Conservation (phyloP, 2,888 invertebrate species). For the Drosophila longiperda region DNA sequence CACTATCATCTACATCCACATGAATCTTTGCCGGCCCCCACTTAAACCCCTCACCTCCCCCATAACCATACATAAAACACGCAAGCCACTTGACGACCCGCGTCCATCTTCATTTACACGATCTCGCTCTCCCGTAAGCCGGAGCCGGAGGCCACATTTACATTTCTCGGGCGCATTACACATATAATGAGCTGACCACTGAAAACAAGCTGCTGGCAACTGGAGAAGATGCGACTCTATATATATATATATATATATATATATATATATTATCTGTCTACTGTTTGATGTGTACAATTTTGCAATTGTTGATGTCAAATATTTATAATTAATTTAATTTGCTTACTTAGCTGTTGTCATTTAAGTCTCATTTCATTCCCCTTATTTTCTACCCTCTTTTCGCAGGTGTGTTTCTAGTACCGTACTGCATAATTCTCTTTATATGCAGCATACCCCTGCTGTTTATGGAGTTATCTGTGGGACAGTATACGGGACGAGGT, state of each 20-base stretch:
- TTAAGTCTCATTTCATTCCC: constrained; percentile 21
- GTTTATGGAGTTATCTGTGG: constrained; percentile 96
- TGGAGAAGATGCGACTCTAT: constrained; percentile 13
- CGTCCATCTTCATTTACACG: constrained; percentile 79
- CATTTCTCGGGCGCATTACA: constrained; percentile 48
- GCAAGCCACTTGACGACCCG: constrained; percentile 59
- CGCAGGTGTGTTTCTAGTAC: constrained; percentile 96
- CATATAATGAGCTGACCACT: constrained; percentile 54
- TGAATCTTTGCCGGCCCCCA: constrained; percentile 21
- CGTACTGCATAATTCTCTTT: constrained; percentile 95
- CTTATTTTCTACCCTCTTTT: constrained; percentile 34
- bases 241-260: not conserved
- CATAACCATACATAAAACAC: constrained; percentile 33
- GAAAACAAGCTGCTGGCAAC: constrained; percentile 10
- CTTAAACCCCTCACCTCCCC: not conserved
- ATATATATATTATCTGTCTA: not conserved
- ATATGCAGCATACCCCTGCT: constrained; percentile 96
- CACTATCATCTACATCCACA: constrained; percentile 63
- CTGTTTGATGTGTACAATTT: constrained; percentile 36
- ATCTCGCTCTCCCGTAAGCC: constrained; percentile 22
- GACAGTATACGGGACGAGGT: constrained; percentile 96
- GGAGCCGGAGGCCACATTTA: constrained; percentile 39
- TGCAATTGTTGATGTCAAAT: constrained; percentile 71
- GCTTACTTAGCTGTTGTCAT: constrained; percentile 64
- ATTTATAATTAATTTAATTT: constrained; percentile 80